Evolutionary conservation across 1,140 invertebrate species (phyloP).

Genomic region (Bradynema listronoti): DNA sequence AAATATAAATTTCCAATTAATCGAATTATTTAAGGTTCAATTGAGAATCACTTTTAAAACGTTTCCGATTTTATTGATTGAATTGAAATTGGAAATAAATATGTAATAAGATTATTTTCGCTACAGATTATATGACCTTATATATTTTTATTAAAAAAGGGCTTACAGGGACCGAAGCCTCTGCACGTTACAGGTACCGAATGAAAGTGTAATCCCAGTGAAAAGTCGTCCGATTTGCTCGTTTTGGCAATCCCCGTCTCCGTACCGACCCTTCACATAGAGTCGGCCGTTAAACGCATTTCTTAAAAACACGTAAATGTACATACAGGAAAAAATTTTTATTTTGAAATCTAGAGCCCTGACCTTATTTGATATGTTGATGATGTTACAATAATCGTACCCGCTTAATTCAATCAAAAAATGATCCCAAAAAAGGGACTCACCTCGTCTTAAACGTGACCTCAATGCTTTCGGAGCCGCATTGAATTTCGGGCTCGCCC

Average conservation of each 20-base stretch:
- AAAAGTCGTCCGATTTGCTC: slow-evolving; percentile 50
- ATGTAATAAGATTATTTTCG: too few relatives aligned
- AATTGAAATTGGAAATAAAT: too few relatives aligned
- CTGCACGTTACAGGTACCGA: slow-evolving; percentile 47
- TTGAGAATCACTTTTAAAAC: too few relatives aligned
- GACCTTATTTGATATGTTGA: too few relatives aligned
- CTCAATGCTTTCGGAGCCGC: slow-evolving; percentile 46
- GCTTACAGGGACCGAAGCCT: slow-evolving; percentile 43
- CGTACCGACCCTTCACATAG: slow-evolving; percentile 47
- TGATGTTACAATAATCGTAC: too few relatives aligned
- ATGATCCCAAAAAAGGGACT: slow-evolving; percentile 1
- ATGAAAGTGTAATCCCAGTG: slow-evolving; percentile 46
- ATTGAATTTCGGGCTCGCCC: slow-evolving; percentile 40
- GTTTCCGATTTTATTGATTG: too few relatives aligned
- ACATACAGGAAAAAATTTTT: slow-evolving; percentile 2
- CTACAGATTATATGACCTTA: too few relatives aligned
- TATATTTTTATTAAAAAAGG: too few relatives aligned
- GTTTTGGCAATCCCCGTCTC: slow-evolving; percentile 42
- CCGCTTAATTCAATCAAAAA: neutral
- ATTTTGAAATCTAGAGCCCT: too few relatives aligned
- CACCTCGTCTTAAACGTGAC: slow-evolving; percentile 50
- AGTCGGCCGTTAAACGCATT: slow-evolving; percentile 52
- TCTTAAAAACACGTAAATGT: slow-evolving; percentile 14
- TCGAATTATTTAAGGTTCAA: slow-evolving; percentile 1
- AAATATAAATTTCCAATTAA: neutral